Percentiles rank a stretch among this genome's conserved stretches.
These are phyloP conservation scores for Hesperia comma DNA, from an alignment of 2,888 invertebrate genomes.

Conservation along the genomic window DNA sequence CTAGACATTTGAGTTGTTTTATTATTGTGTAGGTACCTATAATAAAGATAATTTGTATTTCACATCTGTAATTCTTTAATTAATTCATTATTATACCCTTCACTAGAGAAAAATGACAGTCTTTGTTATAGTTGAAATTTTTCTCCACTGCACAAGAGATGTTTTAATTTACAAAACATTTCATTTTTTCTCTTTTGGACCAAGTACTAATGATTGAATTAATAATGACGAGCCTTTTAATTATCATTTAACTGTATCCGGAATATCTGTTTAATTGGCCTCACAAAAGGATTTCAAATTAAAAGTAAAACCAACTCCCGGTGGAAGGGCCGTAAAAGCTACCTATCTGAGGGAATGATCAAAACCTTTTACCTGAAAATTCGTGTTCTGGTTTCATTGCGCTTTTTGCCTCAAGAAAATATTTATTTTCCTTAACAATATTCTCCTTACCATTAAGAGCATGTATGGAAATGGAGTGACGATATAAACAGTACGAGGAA, in stretches of 20 bases:
- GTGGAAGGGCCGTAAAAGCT: not conserved
- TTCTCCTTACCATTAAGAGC: constrained; percentile 3
- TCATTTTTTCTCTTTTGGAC: too few species aligned
- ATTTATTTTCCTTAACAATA: constrained; percentile 7
- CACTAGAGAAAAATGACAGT: too few species aligned
- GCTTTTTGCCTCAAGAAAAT: constrained; percentile 9
- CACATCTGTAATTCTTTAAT: too few species aligned
- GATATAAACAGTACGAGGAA: constrained; percentile 17
- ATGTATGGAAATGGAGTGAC: constrained; percentile 28
- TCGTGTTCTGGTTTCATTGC: constrained; percentile 13
- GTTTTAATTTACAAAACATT: too few species aligned
- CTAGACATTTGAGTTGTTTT: too few species aligned
- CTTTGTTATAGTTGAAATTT: too few species aligned
- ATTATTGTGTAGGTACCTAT: too few species aligned
- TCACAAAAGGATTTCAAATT: not conserved
- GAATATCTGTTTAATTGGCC: not conserved
- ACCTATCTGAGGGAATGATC: constrained; percentile 13
- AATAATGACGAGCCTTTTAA: not conserved
- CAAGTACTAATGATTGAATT: too few species aligned
- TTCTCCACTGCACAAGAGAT: too few species aligned
- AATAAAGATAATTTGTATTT: too few species aligned
- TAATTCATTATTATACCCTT: too few species aligned
- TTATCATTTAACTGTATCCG: not conserved
- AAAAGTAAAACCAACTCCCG: not conserved
- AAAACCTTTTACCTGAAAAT: constrained; percentile 30